phyloP scores from a whole-genome alignment of 2,797 vertebrate species.

The Monodelphis domestica region DNA sequence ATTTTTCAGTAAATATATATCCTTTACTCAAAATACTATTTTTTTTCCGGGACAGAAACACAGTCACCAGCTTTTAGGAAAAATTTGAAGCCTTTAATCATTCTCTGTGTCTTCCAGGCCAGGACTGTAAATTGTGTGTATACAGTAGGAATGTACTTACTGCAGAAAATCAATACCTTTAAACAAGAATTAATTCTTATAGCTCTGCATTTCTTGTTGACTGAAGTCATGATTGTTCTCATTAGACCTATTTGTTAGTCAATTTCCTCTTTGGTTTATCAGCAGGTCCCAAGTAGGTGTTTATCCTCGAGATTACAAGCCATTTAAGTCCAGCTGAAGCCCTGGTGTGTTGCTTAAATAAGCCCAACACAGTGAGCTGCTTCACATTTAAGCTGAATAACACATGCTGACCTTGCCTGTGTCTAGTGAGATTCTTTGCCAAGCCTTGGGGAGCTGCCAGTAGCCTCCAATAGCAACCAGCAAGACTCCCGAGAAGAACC shows the following conservation, averaged over 20 bases:
- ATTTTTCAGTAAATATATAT: neutral
- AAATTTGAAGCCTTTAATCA: neutral
- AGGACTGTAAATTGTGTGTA: constrained; percentile 41
- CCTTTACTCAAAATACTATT: neutral
- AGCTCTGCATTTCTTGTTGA: neutral
- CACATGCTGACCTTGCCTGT: neutral
- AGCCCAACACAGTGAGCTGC: neutral
- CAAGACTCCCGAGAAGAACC: neutral
- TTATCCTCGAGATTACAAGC: constrained; percentile 68
- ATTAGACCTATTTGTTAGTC: constrained; percentile 26
- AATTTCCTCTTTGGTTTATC: constrained; percentile 77
- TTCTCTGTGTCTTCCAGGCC: constrained; percentile 51
- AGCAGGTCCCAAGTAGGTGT: constrained; percentile 74
- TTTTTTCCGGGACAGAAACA: constrained; percentile 7
- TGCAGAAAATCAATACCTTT: constrained; percentile 55
- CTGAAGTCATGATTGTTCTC: neutral
- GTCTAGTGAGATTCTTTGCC: neutral
- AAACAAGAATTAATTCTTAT: constrained; percentile 65
- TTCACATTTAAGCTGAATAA: neutral
- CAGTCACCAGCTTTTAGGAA: neutral
- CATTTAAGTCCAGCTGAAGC: constrained; percentile 63
- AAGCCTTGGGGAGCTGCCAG: neutral
- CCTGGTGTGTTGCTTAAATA: constrained; percentile 38
- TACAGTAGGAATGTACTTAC: constrained; percentile 64
- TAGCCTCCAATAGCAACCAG: neutral